Evolutionary conservation across 2,888 invertebrate species (phyloP).

Genomic region (Coenonympha arcania): DNA sequence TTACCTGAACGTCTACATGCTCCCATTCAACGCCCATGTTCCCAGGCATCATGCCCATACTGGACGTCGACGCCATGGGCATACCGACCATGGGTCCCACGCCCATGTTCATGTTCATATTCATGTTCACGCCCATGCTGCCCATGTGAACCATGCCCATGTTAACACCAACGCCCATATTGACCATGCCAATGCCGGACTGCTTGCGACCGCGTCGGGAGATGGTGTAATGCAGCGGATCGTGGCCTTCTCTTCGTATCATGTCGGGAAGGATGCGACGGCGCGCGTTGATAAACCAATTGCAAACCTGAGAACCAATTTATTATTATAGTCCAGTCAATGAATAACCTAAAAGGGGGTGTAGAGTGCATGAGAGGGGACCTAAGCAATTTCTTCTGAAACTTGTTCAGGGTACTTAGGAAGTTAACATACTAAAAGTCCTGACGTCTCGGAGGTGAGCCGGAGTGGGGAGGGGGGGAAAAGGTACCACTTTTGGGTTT

Average conservation of each 20-base stretch:
- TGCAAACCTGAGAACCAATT: constrained; percentile 86
- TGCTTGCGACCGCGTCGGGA: constrained; percentile 88
- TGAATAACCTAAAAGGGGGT: no score
- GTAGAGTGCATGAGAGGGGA: no score
- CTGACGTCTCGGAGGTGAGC: no score
- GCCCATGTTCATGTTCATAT: constrained; percentile 19
- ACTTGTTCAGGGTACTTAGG: no score
- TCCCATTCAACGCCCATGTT: constrained; percentile 56
- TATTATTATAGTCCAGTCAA: no score
- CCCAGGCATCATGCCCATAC: constrained; percentile 36
- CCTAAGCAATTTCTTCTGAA: no score
- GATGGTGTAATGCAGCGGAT: constrained; percentile 92
- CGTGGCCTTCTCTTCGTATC: constrained; percentile 92
- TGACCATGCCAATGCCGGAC: constrained; percentile 40
- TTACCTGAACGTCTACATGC: constrained; percentile 56
- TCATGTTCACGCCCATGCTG: constrained; percentile 4
- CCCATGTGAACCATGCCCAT: constrained; percentile 18
- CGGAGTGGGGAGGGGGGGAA: no score
- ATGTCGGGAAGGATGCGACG: constrained; percentile 93
- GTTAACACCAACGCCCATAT: constrained; percentile 31
- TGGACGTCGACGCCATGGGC: constrained; percentile 38
- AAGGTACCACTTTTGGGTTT: no score
- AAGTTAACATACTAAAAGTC: no score
- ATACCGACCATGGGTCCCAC: constrained; percentile 45
- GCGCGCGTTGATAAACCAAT: constrained; percentile 97